These are phyloP conservation scores for Genyomyrus donnyi DNA, from an alignment of 2,113 vertebrate genomes.

Conservation along the genomic window DNA sequence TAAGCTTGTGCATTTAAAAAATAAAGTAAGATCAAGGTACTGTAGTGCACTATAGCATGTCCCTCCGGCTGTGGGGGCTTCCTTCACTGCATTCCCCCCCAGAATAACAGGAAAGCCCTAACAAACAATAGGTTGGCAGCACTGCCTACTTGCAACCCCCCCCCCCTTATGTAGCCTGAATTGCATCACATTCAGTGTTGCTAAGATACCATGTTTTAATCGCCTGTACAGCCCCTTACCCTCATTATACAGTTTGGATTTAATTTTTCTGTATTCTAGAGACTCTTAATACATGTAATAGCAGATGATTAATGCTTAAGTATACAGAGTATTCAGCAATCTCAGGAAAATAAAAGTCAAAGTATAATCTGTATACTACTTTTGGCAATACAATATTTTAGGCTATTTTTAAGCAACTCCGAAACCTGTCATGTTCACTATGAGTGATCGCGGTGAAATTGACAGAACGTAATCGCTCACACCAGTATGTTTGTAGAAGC, in stretches of 20 bases:
- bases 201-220: not conserved
- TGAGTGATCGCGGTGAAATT: not conserved
- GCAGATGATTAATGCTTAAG: not conserved
- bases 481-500: not conserved
- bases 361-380: not conserved
- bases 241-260: not conserved
- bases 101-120: not conserved
- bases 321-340: not conserved
- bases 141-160: not conserved
- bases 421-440: not conserved
- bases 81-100: not conserved
- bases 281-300: not conserved
- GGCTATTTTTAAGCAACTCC: not conserved
- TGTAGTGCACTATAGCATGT: not conserved
- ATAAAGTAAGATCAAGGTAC: not conserved
- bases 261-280: not conserved
- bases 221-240: not conserved
- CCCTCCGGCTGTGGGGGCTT: not conserved
- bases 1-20: too few relatives aligned
- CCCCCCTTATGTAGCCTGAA: not conserved
- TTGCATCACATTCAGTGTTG: not conserved
- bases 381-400: not conserved
- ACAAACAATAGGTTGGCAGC: not conserved
- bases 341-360: not conserved
- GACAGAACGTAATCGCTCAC: not conserved